Percentiles rank a stretch among this genome's conserved stretches.
phyloP scores from a whole-genome alignment of 23 tunicate species.

The Botrylloides violaceus region DNA sequence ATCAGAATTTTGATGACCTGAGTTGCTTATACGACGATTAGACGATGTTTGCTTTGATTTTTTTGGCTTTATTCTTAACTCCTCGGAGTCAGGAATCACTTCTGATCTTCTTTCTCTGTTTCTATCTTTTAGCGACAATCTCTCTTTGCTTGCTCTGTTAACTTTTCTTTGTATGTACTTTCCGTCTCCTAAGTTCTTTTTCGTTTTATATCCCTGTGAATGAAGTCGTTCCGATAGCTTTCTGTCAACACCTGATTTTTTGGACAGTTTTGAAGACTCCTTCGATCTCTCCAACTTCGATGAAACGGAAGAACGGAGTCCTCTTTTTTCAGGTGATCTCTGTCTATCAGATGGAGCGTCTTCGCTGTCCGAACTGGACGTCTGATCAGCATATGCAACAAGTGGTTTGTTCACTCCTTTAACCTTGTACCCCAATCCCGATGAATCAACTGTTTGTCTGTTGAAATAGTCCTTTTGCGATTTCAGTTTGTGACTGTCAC shows the following conservation, averaged over 20 bases:
- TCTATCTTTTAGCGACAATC: not conserved
- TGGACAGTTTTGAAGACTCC: not conserved
- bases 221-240: not conserved
- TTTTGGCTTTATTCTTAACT: not conserved
- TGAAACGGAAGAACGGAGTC: not conserved
- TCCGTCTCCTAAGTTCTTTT: not conserved
- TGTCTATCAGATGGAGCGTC: not conserved
- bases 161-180: not conserved
- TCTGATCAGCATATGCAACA: constrained; percentile 21
- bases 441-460: not conserved
- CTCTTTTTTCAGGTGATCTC: not conserved
- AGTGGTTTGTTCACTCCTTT: constrained; percentile 7
- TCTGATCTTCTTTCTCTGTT: not conserved
- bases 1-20: not conserved
- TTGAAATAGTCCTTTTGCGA: not conserved
- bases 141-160: not conserved
- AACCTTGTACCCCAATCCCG: not conserved
- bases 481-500: not conserved
- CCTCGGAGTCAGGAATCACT: not conserved
- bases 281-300: constrained; percentile 9
- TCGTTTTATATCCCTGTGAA: not conserved
- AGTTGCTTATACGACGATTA: not conserved
- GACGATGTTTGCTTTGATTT: not conserved
- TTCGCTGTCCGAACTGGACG: not conserved
- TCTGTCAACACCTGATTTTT: not conserved